phyloP scores from a whole-genome alignment of 1,140 invertebrate species.

The Ceratina japonica region DNA sequence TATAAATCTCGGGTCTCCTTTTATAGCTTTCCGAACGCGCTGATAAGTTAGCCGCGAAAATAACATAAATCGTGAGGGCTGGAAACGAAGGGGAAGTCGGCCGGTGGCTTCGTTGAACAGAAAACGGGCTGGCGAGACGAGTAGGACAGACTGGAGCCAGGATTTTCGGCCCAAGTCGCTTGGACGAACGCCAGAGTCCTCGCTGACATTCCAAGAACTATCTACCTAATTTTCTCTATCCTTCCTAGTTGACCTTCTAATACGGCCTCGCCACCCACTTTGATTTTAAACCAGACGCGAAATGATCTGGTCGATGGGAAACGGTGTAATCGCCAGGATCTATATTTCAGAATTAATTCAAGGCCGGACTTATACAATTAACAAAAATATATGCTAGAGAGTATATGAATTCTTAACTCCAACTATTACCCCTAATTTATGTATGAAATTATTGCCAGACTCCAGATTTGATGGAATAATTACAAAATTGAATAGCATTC shows the following conservation, averaged over 20 bases:
- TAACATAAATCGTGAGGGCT: slow-evolving; percentile 38
- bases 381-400: too few species aligned
- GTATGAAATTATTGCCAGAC: too few species aligned
- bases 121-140: not conserved
- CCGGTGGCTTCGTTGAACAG: slow-evolving; percentile 7
- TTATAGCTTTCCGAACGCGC: not conserved
- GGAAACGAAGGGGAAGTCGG: slow-evolving; percentile 18
- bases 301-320: too few species aligned
- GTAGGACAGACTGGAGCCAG: slow-evolving; percentile 40
- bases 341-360: too few species aligned
- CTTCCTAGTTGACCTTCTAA: slow-evolving; percentile 22
- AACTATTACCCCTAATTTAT: too few species aligned
- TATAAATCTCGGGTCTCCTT: not conserved
- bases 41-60: slow-evolving; percentile 29
- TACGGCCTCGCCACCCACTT: not conserved
- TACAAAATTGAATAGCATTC: too few species aligned
- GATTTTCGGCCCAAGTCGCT: slow-evolving; percentile 24
- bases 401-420: too few species aligned
- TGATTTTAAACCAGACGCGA: not conserved
- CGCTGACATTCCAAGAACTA: slow-evolving; percentile 50
- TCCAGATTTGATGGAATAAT: too few species aligned
- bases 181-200: slow-evolving; percentile 61
- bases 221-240: slow-evolving; percentile 62
- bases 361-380: too few species aligned
- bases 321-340: too few species aligned